phyloP scores from a whole-genome alignment of 1,140 invertebrate genomes.

The Ptiloglossa arizonensis region DNA sequence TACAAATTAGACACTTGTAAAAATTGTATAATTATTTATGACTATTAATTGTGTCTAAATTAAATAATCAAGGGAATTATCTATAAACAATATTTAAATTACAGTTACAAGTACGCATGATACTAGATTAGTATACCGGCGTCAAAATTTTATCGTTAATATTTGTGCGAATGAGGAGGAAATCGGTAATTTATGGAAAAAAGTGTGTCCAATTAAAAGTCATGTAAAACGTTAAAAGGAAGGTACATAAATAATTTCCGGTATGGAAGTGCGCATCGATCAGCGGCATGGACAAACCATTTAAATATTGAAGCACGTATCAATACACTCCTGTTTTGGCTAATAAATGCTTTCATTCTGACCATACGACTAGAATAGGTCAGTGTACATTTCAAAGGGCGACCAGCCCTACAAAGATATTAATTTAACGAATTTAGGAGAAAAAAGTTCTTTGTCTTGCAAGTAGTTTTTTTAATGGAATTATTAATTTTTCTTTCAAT shows the following conservation, averaged over 20 bases:
- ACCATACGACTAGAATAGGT: constrained; percentile 40
- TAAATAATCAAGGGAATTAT: not conserved
- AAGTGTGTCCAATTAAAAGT: not conserved
- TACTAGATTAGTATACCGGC: no score
- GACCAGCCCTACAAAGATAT: constrained; percentile 16
- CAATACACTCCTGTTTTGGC: constrained; percentile 4
- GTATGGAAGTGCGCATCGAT: constrained; percentile 39
- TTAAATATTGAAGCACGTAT: not conserved
- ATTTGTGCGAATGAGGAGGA: constrained; percentile 40
- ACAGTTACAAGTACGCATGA: not conserved
- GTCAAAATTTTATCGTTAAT: not conserved
- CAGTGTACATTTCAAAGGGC: constrained; percentile 10
- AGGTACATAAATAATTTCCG: not conserved
- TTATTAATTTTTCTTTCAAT: not conserved
- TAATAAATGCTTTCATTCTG: constrained; percentile 12
- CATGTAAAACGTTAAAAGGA: not conserved
- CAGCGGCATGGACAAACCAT: constrained; percentile 35
- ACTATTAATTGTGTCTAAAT: not conserved
- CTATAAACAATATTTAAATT: constrained; percentile 6
- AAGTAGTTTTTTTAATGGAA: not conserved
- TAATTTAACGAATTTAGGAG: not conserved
- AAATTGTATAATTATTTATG: not conserved
- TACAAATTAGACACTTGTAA: not conserved
- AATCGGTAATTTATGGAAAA: not conserved
- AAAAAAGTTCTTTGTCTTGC: not conserved